phyloP scores from a whole-genome alignment of 1,140 invertebrate genomes.

The Cataglyphis hispanica region DNA sequence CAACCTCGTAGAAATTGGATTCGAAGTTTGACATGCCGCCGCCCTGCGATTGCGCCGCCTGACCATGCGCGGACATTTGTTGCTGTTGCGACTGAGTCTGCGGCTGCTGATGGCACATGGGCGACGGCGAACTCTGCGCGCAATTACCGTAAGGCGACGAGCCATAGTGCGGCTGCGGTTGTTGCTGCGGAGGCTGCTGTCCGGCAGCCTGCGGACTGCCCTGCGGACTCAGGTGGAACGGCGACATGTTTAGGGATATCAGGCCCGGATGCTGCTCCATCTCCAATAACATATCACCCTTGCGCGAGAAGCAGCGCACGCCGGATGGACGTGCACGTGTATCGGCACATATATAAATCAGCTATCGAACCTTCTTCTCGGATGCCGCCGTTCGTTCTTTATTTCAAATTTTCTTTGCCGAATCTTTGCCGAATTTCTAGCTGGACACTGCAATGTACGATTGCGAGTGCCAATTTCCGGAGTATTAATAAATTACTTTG shows the following conservation, averaged over 20 bases:
- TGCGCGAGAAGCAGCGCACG: constrained; percentile 80
- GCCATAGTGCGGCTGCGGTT: constrained; percentile 78
- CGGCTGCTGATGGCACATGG: constrained; percentile 81
- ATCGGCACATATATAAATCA: constrained; percentile 73
- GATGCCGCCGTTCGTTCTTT: neutral
- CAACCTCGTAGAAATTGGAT: constrained; percentile 91
- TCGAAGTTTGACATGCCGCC: constrained; percentile 82
- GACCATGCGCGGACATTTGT: constrained; percentile 71
- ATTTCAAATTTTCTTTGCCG: neutral
- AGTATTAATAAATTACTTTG: neutral
- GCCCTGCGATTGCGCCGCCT: constrained; percentile 73
- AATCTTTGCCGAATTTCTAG: neutral
- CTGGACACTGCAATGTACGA: neutral
- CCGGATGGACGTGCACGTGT: constrained; percentile 71
- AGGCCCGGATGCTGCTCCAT: constrained; percentile 94
- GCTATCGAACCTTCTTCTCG: neutral
- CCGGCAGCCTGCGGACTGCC: constrained; percentile 87
- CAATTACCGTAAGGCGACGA: constrained; percentile 79
- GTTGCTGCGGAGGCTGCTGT: constrained; percentile 75
- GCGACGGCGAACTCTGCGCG: constrained; percentile 84
- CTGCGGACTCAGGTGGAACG: constrained; percentile 91
- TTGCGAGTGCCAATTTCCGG: neutral
- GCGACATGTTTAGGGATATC: constrained; percentile 94
- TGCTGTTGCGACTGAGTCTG: constrained; percentile 72
- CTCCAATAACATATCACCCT: constrained; percentile 92